phyloP scores from a whole-genome alignment of 2,113 vertebrate species.

The Colaptes auratus region DNA sequence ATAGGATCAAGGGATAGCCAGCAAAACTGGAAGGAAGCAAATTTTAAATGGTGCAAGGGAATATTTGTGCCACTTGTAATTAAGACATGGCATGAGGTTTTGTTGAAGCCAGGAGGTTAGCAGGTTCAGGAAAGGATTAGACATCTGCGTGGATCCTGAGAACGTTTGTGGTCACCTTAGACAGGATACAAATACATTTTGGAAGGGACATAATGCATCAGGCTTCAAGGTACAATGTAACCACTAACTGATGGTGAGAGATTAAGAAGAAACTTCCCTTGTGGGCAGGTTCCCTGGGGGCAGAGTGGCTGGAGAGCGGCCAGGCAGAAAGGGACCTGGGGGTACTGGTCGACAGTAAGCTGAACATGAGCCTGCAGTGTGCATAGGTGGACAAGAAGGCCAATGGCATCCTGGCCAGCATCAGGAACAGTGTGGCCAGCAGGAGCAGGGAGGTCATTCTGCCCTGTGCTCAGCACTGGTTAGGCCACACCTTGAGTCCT shows the following conservation, averaged over 20 bases:
- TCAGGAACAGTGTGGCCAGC: no score
- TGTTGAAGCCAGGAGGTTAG: constrained; percentile 53
- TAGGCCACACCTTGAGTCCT: no score
- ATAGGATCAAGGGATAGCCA: constrained; percentile 4
- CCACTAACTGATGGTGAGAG: background rate
- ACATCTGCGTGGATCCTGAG: constrained; percentile 51
- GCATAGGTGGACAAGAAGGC: no score
- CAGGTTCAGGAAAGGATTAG: constrained; percentile 66
- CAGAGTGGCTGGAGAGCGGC: no score
- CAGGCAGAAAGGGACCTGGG: no score
- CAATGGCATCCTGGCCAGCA: no score
- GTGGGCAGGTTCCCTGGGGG: constrained; percentile 41
- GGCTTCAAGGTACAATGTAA: constrained; percentile 51
- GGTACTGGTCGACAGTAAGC: no score
- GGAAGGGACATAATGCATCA: constrained; percentile 48
- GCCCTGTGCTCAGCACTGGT: no score
- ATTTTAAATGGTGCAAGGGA: constrained; percentile 53
- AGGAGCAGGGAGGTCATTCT: no score
- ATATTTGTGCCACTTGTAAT: constrained; percentile 36
- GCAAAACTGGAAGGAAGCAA: background rate
- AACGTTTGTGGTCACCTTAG: constrained; percentile 54
- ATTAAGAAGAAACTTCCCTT: constrained; percentile 50
- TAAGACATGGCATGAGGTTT: constrained; percentile 52
- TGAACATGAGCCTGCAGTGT: no score
- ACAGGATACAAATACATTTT: constrained; percentile 62